Evolutionary conservation across 37 sponge, comb jelly and placozoan species (phyloP).

Genomic region (Halisarca cf. caerulea): DNA sequence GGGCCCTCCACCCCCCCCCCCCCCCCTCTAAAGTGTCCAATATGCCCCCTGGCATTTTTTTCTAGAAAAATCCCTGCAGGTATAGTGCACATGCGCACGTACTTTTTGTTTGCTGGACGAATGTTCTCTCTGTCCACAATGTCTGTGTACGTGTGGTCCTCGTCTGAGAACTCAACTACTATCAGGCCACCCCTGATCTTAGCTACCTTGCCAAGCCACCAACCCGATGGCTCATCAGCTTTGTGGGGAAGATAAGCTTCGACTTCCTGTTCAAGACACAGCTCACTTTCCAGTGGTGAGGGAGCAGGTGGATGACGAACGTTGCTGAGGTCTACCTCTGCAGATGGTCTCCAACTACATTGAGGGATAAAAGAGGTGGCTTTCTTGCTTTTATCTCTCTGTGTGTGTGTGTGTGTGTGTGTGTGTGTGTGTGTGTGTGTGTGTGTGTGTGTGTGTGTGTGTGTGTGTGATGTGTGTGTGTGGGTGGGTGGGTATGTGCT

Average conservation of each 20-base stretch:
- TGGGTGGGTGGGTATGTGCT: too few species aligned
- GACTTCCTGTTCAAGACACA: slow-evolving; percentile 43
- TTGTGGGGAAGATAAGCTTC: slow-evolving; percentile 77
- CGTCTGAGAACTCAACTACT: slow-evolving; percentile 32
- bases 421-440: too few species aligned
- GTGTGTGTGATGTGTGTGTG: too few species aligned
- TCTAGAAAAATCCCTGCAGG: too few species aligned
- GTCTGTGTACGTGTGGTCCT: slow-evolving; percentile 37
- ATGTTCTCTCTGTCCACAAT: slow-evolving; percentile 68
- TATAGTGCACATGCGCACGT: slow-evolving; percentile 7
- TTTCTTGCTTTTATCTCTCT: too few species aligned
- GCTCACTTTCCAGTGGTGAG: not conserved
- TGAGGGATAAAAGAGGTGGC: too few species aligned
- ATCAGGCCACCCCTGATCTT: slow-evolving; percentile 82
- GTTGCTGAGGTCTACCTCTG: slow-evolving; percentile 43
- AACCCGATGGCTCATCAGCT: slow-evolving; percentile 75
- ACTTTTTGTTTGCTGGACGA: slow-evolving; percentile 62
- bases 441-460: too few species aligned
- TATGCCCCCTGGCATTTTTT: too few species aligned
- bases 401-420: too few species aligned
- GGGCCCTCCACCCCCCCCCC: too few species aligned
- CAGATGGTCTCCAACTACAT: slow-evolving; percentile 64
- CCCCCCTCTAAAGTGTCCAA: too few species aligned
- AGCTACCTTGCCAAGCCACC: slow-evolving; percentile 78
- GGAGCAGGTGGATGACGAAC: slow-evolving; percentile 38